Conservation (phyloP, 2,797 vertebrate genomes). For the Darevskia mixta region DNA sequence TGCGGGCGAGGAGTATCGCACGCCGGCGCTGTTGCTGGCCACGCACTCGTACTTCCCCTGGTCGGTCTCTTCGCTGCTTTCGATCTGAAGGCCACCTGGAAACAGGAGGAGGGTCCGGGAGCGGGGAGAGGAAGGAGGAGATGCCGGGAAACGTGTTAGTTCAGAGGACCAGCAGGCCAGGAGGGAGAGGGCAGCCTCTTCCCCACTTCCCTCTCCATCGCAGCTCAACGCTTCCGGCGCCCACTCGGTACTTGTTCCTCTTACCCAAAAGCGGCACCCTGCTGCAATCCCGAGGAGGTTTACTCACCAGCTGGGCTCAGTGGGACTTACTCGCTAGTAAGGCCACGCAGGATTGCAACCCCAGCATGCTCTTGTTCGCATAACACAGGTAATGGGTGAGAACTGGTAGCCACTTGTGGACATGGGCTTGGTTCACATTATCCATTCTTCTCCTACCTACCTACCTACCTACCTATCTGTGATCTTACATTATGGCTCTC, state of each 20-base stretch:
- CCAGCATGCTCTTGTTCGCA: not conserved
- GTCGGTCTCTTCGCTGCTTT: conserved; percentile 99
- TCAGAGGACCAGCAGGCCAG: not conserved
- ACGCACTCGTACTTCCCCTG: conserved; percentile 99
- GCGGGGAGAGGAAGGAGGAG: conserved; percentile 56
- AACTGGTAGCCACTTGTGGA: not conserved
- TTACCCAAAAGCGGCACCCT: not conserved
- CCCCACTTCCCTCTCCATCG: not conserved
- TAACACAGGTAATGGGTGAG: not conserved
- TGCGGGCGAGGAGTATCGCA: conserved; percentile 97
- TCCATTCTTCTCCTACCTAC: not conserved
- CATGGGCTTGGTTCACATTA: too few relatives aligned
- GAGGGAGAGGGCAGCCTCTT: not conserved
- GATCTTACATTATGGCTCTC: too few relatives aligned
- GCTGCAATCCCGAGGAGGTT: not conserved
- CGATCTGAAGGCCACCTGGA: conserved; percentile 96
- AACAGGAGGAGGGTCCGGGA: conserved; percentile 77
- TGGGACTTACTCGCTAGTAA: not conserved
- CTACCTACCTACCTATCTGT: too few relatives aligned
- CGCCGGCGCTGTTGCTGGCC: conserved; percentile 96
- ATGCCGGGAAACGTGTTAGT: conserved; percentile 60
- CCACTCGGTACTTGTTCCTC: not conserved
- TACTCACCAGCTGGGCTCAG: not conserved
- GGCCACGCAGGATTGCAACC: not conserved
- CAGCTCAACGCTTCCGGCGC: not conserved